Evolutionary conservation across 2,797 vertebrate genomes (phyloP), one percentile per base, ranked within the genome.

Genomic region (Coreius guichenoti): DNA sequence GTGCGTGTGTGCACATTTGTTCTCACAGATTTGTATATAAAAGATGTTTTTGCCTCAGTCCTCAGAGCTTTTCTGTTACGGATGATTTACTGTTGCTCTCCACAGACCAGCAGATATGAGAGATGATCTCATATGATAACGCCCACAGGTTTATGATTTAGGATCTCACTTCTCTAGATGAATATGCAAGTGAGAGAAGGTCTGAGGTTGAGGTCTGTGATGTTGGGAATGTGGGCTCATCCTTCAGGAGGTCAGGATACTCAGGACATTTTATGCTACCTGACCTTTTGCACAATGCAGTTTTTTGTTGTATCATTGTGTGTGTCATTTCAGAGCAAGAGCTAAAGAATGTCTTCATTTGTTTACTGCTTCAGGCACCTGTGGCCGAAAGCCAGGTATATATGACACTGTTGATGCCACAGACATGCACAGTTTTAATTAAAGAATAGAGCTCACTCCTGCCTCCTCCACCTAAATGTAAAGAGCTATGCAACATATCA

Each of bases 341-440:
- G 65, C 70, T 72, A 47, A 86, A 86, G 83, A 86, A 87, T 87
- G 72, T 73, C 8, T 83, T 56, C 31, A 58, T 83, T 86, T 89
- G 80, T 80, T 83, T 77, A 85, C 70, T 80, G 31, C 88, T 75
- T 39, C 68, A 87, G 83, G 43, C 54, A 47, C 76, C 63, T 49
- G 83, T 87, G 86, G 86, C 76, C 26, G 33, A 77, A 89, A 77
- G 81, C 77, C 88, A 87, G 77, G 54, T 84, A 86, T 87, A 89
- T 79, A 86, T 58, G 83, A 85, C 65, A 83, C 86, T 73, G 36
- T 82, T 86, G 75, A 81, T 86, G 79, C 86, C 43, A 75, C 17
- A 69, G 33, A 70, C 26, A 70, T 47, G 11, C 49, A 45, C 14
- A 67, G 58, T 61, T 69, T 84, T 56, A 65, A 77, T 77, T 39